Conservation (phyloP, 2,797 vertebrate species). For the Chelonia mydas region DNA sequence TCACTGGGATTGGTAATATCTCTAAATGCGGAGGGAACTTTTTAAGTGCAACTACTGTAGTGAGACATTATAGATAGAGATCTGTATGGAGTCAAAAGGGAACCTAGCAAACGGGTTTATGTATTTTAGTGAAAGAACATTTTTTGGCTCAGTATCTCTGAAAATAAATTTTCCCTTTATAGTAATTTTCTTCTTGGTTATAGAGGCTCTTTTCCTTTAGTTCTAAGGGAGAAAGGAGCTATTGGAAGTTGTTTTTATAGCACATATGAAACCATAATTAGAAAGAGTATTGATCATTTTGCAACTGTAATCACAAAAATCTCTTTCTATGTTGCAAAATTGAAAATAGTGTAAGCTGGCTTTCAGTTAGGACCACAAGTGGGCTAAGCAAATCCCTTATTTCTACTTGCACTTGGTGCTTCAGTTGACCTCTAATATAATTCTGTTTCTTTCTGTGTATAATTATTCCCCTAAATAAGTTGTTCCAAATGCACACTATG, state of each 20-base stretch:
- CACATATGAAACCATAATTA: background rate
- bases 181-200: background rate
- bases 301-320: background rate
- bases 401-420: background rate
- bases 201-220: background rate
- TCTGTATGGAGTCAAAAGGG: background rate
- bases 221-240: background rate
- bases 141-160: background rate
- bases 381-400: background rate
- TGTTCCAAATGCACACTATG: background rate
- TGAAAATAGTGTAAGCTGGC: accelerated
- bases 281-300: background rate
- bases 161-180: background rate
- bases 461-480: background rate
- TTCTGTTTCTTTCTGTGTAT: background rate
- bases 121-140: background rate
- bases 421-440: background rate
- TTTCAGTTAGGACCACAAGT: background rate
- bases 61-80: background rate
- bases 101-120: background rate
- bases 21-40: background rate
- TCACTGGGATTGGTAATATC: background rate
- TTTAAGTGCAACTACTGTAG: background rate
- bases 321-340: background rate
- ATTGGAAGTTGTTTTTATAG: background rate